Evolutionary conservation across 1,140 invertebrate genomes (phyloP).

Genomic region (Formica exsecta): DNA sequence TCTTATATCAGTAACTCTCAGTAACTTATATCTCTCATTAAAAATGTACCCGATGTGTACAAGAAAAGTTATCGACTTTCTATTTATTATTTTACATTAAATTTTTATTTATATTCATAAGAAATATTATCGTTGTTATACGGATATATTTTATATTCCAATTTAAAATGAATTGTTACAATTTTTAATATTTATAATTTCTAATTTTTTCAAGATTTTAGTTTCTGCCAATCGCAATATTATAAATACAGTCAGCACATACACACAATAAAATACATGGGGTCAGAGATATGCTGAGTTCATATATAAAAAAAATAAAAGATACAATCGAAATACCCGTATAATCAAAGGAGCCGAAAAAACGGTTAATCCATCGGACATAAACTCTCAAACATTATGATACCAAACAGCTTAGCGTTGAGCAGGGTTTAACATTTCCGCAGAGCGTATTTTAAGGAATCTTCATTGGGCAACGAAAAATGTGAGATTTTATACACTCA

Average conservation of each 20-base stretch:
- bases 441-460: constrained; percentile 50
- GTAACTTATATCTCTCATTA: constrained; percentile 26
- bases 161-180: constrained; percentile 19
- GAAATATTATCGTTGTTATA: background rate
- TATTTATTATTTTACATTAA: background rate
- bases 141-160: background rate
- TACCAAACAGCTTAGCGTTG: constrained; percentile 43
- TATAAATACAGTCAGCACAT: background rate
- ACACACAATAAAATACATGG: background rate
- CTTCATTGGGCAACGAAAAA: constrained; percentile 35
- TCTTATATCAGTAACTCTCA: background rate
- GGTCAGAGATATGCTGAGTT: background rate
- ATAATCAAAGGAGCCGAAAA: constrained; percentile 35
- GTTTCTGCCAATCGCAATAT: constrained; percentile 9
- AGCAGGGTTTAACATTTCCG: constrained; percentile 50
- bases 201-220: background rate
- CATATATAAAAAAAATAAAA: constrained; percentile 4
- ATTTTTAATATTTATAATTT: background rate
- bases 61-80: constrained; percentile 17
- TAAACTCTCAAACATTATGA: constrained; percentile 40
- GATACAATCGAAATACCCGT: constrained; percentile 15
- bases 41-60: background rate
- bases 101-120: background rate
- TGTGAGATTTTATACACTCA: constrained; percentile 31
- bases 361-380: constrained; percentile 50